Evolutionary conservation across 2,888 invertebrate species (phyloP), one percentile per base, ranked within the genome.

Genomic region (Paralinhomoeus sp.): DNA sequence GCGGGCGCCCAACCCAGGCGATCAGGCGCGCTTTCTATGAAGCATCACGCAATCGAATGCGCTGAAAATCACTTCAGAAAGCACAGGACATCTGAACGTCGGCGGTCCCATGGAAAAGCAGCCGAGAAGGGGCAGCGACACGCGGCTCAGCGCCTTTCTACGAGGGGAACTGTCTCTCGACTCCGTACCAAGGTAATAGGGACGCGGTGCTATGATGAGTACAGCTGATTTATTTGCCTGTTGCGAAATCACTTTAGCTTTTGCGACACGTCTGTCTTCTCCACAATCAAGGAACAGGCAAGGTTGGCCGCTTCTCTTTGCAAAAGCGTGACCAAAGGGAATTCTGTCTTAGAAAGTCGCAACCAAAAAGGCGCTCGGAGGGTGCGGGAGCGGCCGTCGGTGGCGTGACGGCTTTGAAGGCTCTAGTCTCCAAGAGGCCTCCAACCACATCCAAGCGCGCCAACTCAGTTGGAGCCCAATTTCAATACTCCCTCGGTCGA

Each of bases 401-500:
- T 65, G 83, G 84, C 67, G 71, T 85, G 46, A 80, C 84, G 67
- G 80, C 82, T 42, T 79, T 87, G 49, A 87, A 87, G 67, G 83
- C 82, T 3, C 68, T 87, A 43, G 82, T 83, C 1, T 81, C 80
- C 2, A 73, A 40, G 50, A 53, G 24, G 50, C 50, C 45, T 50
- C 73, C 40, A 49, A 57, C 45, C 13, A 43, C 53, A 5, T 47
- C 55, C 1, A 66, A 65, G 51, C 64, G 63, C 50, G 64, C 83
- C 58, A 74, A 83, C 59, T 87, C 87, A 0, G 89, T 89, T 1
- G 80, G 84, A 2, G 83, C 83, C 17, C 89, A 91, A 68, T 91
- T 91, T 66, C 67, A 67, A 65, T 80, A 80, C 65, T 85, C 85
- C 40, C 69, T 91, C 43, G 79, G 80, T 49, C 77, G 80, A 31